Conservation (phyloP, 1,140 invertebrate species). For the Drosophila parvula region DNA sequence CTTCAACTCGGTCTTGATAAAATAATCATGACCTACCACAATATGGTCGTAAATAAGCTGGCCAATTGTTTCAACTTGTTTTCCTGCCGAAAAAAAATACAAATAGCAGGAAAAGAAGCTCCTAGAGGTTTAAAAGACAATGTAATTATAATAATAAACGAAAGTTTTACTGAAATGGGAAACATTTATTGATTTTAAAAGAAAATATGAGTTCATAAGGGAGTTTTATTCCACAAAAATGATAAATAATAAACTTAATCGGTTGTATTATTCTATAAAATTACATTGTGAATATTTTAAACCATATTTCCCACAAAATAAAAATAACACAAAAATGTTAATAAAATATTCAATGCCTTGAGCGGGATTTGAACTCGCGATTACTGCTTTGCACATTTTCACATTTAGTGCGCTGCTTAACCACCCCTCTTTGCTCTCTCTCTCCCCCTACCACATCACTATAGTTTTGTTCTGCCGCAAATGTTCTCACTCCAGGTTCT, state of each 20-base stretch:
- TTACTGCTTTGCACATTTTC: neutral
- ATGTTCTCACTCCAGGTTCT: slow-evolving; percentile 38
- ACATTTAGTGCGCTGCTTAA: neutral
- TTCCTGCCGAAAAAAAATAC: neutral
- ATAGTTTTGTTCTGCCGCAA: slow-evolving; percentile 17
- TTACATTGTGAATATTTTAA: neutral
- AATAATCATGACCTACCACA: slow-evolving; percentile 73
- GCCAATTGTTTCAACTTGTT: slow-evolving; percentile 10
- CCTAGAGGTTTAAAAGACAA: neutral
- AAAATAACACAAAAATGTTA: neutral
- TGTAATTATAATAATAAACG: neutral
- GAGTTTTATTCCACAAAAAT: no score
- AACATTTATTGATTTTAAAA: no score
- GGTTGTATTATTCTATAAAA: neutral
- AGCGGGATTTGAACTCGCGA: neutral
- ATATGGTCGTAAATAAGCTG: slow-evolving; percentile 58
- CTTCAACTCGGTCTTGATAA: slow-evolving; percentile 60
- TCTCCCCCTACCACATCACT: neutral
- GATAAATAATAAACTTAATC: neutral
- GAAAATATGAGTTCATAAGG: no score
- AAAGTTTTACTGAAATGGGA: no score
- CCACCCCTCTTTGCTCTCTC: slow-evolving; percentile 1
- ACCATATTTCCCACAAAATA: neutral
- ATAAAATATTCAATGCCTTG: no score
- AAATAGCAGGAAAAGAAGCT: neutral